Percentiles rank a stretch among this genome's conserved stretches.
phyloP scores from a whole-genome alignment of 1,140 invertebrate genomes.

The Eufriesea mexicana region DNA sequence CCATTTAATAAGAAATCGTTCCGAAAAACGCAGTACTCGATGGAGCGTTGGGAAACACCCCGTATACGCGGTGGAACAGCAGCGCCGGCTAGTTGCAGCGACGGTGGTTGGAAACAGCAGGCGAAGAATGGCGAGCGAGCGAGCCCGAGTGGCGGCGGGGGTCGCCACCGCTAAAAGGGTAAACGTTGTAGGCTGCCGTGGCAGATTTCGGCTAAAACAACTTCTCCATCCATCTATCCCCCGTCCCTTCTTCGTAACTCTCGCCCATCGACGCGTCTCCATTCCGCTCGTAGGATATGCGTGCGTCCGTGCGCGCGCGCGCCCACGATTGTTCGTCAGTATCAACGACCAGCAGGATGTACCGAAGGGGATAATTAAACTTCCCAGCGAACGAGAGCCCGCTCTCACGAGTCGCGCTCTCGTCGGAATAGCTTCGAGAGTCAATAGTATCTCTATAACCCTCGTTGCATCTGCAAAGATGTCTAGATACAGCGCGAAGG shows the following conservation, averaged over 20 bases:
- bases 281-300: slow-evolving; percentile 6
- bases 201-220: slow-evolving; percentile 67
- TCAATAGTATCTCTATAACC: slow-evolving; percentile 49
- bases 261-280: slow-evolving; percentile 27
- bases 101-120: slow-evolving; percentile 24
- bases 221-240: slow-evolving; percentile 63
- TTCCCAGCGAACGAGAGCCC: slow-evolving; percentile 58
- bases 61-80: neutral
- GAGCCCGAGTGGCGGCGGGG: slow-evolving; percentile 36
- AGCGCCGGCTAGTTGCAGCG: slow-evolving; percentile 30
- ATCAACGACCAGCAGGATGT: slow-evolving; percentile 64
- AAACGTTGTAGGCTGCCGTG: slow-evolving; percentile 62
- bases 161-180: slow-evolving; percentile 63
- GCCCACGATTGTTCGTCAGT: slow-evolving; percentile 48
- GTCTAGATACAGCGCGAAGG: slow-evolving; percentile 17
- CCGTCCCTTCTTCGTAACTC: slow-evolving; percentile 22
- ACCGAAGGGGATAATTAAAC: slow-evolving; percentile 71
- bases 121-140: slow-evolving; percentile 60
- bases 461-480: slow-evolving; percentile 52
- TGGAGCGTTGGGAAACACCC: neutral
- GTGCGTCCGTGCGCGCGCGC: neutral
- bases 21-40: neutral
- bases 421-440: slow-evolving; percentile 47
- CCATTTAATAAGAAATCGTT: no score
- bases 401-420: slow-evolving; percentile 47